Evolutionary conservation across 2,797 vertebrate genomes (phyloP).

Genomic region (Fundulus diaphanus): DNA sequence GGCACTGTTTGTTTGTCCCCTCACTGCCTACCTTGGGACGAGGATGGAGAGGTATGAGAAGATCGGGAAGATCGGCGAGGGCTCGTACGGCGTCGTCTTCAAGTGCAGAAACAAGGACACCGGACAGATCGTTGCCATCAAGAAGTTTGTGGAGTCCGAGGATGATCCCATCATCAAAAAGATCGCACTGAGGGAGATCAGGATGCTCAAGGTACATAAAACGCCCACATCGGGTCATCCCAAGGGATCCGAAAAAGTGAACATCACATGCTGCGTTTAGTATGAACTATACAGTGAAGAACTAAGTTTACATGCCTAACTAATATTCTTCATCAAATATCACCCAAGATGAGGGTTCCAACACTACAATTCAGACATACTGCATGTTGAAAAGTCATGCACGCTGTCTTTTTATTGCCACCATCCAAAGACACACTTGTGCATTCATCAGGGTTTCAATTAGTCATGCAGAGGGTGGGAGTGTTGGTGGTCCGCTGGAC

Average conservation of each 20-base stretch:
- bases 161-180: conserved; percentile 94
- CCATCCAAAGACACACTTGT: conserved; percentile 20
- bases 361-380: neutral
- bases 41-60: conserved; percentile 96
- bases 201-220: conserved; percentile 90
- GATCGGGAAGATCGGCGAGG: conserved; percentile 92
- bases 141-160: conserved; percentile 94
- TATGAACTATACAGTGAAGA: too few species aligned
- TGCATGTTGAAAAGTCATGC: neutral
- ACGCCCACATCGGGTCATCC: neutral
- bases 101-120: conserved; percentile 92
- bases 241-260: neutral
- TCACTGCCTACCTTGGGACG: neutral
- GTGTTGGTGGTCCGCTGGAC: conserved; percentile 36
- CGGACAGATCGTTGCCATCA: conserved; percentile 93
- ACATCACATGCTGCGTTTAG: too few species aligned
- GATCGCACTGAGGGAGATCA: conserved; percentile 92
- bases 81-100: conserved; percentile 95
- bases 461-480: conserved; percentile 58
- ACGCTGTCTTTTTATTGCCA: neutral
- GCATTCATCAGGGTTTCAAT: conserved; percentile 37
- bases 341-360: neutral
- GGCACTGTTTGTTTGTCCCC: neutral
- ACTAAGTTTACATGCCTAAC: neutral
- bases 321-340: neutral